Percentiles rank a stretch among this genome's conserved stretches.
Conservation (phyloP, 2,888 invertebrate genomes). For the Luffia ferchaultella region DNA sequence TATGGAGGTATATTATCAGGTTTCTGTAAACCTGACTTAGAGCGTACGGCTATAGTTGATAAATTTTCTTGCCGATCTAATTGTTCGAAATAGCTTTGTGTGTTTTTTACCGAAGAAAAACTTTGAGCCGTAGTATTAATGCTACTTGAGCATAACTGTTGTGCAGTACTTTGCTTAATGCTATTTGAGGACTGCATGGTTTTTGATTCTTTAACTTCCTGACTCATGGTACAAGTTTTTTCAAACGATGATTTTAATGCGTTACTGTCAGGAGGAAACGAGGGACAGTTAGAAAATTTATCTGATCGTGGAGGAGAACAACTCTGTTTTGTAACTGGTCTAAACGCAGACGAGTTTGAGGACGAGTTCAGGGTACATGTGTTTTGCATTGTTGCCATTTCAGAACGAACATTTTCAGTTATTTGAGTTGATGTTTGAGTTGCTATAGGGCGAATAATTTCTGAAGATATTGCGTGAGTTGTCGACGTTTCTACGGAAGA, state of each 20-base stretch:
- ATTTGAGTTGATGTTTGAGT: slow-evolving; percentile 35
- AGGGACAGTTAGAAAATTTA: slow-evolving; percentile 34
- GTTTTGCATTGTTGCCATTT: slow-evolving; percentile 43
- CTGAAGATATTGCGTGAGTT: slow-evolving; percentile 26
- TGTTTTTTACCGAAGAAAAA: slow-evolving; percentile 41
- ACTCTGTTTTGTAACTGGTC: slow-evolving; percentile 51
- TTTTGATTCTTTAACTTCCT: slow-evolving; percentile 30
- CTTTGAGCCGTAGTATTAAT: slow-evolving; percentile 26
- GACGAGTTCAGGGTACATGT: slow-evolving; percentile 43
- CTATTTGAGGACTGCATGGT: slow-evolving; percentile 31
- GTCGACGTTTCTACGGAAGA: slow-evolving; percentile 18
- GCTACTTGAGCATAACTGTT: neutral
- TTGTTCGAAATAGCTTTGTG: slow-evolving; percentile 49
- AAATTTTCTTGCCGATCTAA: slow-evolving; percentile 43
- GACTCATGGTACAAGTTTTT: slow-evolving; percentile 22
- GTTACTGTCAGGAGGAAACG: slow-evolving; percentile 43
- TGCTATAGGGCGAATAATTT: slow-evolving; percentile 39
- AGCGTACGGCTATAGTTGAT: slow-evolving; percentile 36
- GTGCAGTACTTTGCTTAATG: slow-evolving; percentile 22
- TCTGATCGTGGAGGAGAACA: slow-evolving; percentile 43
- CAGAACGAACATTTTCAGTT: slow-evolving; percentile 31
- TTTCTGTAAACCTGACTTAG: slow-evolving; percentile 66
- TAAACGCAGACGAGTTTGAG: slow-evolving; percentile 50
- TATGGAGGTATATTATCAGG: slow-evolving; percentile 71
- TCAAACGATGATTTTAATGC: slow-evolving; percentile 41